Evolutionary conservation across 2,888 invertebrate species (phyloP), one percentile per base, ranked within the genome.

Genomic region (Chesias legatella): DNA sequence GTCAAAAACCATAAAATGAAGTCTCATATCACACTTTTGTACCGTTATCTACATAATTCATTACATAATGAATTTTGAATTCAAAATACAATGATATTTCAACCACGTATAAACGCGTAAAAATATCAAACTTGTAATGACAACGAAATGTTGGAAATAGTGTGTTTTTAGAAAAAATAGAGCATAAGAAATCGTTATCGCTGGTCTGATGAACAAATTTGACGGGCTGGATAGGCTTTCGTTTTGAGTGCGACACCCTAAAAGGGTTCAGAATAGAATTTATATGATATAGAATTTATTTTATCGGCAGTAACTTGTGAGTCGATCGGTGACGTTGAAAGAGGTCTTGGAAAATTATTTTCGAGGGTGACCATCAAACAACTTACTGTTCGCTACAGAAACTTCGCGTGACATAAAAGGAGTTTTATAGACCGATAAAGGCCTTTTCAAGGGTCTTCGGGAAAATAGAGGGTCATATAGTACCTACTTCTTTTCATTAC

Each of bases 391-490:
- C 66, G 69, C 67, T 72, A 73, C 71, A 78, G 72, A 78, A 80
- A 81, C 67, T 79, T 79, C 69, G 68, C 67, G 68, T 67, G 65
- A 68, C 75, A 79, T 84, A 78, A 83, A 81, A 77, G 63, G 82
- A 80, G 78, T 82, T 85, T 83, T 86, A 83, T 80, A 76, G 65
- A 59, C 71, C 78, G 80, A 81, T 86, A 81, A 83, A 84, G 78
- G 77, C 78, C 75, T 77, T 81, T 79, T 77, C 73, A 76, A 81
- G 73, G 79, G 76, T 74, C 70, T 60, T 58, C 66, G 63, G 64
- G 67, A 63, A 67, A 67, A 64, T 67, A 60, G 61, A 62, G 63
- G 30, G 21, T 30, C 34, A 41, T 30, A 34, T 17, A 17, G 13
- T 17, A 17, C 13, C 5, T 17, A 17, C 13, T 17, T 17, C 13